Evolutionary conservation across 2,888 invertebrate species (phyloP).

Genomic region (Agonopterix alstromeriana): DNA sequence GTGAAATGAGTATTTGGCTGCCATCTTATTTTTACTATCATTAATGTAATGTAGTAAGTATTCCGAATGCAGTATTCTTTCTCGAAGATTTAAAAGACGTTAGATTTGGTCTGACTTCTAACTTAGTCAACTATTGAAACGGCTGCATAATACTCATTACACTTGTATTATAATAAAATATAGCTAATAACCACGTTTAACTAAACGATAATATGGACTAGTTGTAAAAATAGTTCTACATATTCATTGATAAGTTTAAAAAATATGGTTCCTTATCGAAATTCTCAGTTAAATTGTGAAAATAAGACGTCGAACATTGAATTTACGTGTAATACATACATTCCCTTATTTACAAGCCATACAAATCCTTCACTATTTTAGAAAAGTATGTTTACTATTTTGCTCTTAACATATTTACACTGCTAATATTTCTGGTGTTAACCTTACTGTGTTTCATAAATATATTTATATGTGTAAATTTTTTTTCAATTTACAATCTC

Average conservation of each 20-base stretch:
- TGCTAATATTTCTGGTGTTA: conserved; percentile 72
- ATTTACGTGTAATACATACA: conserved; percentile 26
- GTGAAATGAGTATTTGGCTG: background rate
- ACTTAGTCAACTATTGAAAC: conserved; percentile 1
- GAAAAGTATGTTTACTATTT: conserved; percentile 55
- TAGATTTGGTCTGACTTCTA: background rate
- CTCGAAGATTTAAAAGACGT: background rate
- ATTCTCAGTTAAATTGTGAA: conserved; percentile 20
- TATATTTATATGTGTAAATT: conserved; percentile 64
- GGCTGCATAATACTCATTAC: conserved; percentile 35
- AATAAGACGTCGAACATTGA: conserved; percentile 25
- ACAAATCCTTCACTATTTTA: conserved; percentile 48
- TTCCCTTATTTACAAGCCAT: conserved; percentile 59
- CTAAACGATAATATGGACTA: conserved; percentile 67
- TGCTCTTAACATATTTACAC: conserved; percentile 68
- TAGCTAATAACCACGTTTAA: conserved; percentile 55
- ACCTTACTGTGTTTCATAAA: conserved; percentile 75
- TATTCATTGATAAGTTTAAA: conserved; percentile 30
- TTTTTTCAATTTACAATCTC: conserved; percentile 64
- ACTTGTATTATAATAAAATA: conserved; percentile 50
- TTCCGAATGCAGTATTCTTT: too few species aligned
- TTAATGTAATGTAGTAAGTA: too few species aligned
- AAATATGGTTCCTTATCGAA: conserved; percentile 32
- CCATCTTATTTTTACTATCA: background rate
- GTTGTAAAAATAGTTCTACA: conserved; percentile 68